Evolutionary conservation across 1,140 invertebrate species (phyloP).

Genomic region (Chironomus tepperi): DNA sequence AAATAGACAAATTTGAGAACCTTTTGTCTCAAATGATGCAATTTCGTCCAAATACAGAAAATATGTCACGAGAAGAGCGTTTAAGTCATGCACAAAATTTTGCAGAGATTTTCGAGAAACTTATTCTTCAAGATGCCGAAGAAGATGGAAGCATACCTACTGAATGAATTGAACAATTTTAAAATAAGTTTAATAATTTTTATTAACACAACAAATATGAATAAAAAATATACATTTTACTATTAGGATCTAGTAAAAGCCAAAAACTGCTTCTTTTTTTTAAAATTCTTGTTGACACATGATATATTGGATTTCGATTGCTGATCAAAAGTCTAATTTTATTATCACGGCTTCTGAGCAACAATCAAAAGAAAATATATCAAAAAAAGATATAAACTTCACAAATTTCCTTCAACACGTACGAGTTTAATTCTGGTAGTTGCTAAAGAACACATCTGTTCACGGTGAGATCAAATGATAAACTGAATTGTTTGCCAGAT

Average conservation of each 20-base stretch:
- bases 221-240: too few species aligned
- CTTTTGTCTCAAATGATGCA: slow-evolving; percentile 25
- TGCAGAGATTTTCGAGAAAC: slow-evolving; percentile 24
- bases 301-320: slow-evolving; percentile 11
- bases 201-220: too few species aligned
- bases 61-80: slow-evolving; percentile 25
- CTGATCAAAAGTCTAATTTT: slow-evolving; percentile 15
- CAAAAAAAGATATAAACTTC: neutral
- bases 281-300: neutral
- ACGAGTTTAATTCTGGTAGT: too few species aligned
- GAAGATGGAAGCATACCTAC: neutral
- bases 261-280: neutral
- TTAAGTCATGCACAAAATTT: slow-evolving; percentile 24
- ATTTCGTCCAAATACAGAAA: slow-evolving; percentile 18
- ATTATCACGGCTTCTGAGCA: slow-evolving; percentile 19
- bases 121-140: neutral
- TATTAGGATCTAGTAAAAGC: too few species aligned
- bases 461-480: neutral
- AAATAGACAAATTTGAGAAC: slow-evolving; percentile 25
- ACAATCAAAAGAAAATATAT: slow-evolving; percentile 21
- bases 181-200: too few species aligned
- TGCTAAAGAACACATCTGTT: neutral
- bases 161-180: neutral
- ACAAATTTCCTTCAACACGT: neutral
- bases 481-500: neutral